phyloP scores from a whole-genome alignment of 2,797 vertebrate genomes.

The Chrosomus eos region DNA sequence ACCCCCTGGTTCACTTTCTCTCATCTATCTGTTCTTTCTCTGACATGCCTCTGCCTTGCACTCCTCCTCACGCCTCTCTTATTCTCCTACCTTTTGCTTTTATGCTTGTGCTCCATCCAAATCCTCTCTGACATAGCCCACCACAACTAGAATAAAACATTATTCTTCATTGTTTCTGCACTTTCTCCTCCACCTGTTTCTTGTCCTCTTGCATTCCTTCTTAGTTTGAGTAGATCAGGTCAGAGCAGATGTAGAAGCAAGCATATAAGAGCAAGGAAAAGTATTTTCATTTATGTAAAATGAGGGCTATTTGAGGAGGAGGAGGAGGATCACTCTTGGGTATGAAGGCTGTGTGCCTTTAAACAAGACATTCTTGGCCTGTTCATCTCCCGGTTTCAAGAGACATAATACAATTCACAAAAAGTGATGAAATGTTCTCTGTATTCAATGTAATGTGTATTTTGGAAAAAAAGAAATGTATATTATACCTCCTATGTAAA shows the following conservation, averaged over 20 bases:
- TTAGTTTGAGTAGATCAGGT: constrained; percentile 60
- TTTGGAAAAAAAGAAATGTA: background rate
- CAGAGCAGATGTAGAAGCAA: constrained; percentile 57
- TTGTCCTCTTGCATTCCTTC: constrained; percentile 36
- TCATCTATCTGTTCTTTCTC: constrained; percentile 45
- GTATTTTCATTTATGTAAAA: constrained; percentile 62
- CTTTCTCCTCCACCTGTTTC: constrained; percentile 40
- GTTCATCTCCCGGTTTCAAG: constrained; percentile 21
- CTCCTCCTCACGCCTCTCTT: constrained; percentile 58
- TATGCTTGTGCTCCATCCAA: constrained; percentile 56
- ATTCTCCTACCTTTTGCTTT: constrained; percentile 51
- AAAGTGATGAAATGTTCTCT: constrained; percentile 12
- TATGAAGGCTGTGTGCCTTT: constrained; percentile 48
- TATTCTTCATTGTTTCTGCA: constrained; percentile 49
- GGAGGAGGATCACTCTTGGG: constrained; percentile 59
- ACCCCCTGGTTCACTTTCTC: constrained; percentile 38
- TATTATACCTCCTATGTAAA: background rate
- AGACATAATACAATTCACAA: background rate
- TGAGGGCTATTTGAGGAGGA: constrained; percentile 37
- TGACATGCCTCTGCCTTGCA: constrained; percentile 42
- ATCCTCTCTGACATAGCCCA: constrained; percentile 49
- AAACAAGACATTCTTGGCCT: constrained; percentile 55
- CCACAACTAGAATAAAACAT: constrained; percentile 51
- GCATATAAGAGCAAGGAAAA: constrained; percentile 45
- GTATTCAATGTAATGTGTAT: background rate